Base-by-base conservation (phyloP, 2,888 invertebrate species). In the Bugula neritina region DNA sequence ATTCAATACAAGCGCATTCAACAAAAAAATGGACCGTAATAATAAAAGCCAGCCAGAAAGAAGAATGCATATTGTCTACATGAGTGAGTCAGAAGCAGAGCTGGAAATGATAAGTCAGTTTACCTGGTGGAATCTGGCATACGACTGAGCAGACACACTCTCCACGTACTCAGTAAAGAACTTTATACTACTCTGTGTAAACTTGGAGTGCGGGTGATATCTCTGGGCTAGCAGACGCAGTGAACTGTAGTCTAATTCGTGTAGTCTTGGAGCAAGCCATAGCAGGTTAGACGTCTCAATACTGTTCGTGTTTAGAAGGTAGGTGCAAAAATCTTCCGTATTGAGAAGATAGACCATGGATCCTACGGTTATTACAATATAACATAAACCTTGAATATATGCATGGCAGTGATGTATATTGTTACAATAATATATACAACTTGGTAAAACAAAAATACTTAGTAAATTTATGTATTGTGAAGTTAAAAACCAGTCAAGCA, bases 141-240 rank as follows among this genome's bases (percentile, higher is more conserved):
- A 63, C 2, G 63, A 63, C 27, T 63, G 63, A 10, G 27, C 27
- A 27, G 29, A 27, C 10, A 27, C 5, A 29, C 13, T n/a, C 5
- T 63, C 63, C 34, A 34, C 3, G n/a, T 27, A 31, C 63, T 63
- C 63, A 31, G 31, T 27, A n/a, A 31, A 63, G 21, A 5, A 31
- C 5, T 27, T 27, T 25, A 63, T 63, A n/a, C 10, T 63, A 3
- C 10, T 25, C 10, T 63, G 63, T 63, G 31, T 27, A 63, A 63
- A 63, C 5, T 63, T 63, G 27, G 63, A 63, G 63, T 63, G 31
- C n/a, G 63, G 63, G 34, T 63, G 63, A 31, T 63, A 63, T 63
- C 63, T 25, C 5, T 63, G 63, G 31, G 31, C 27, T 27, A 63
- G 63, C 2, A 63, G 34, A 2, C 31, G 27, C 17, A 63, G 34